phyloP scores from a whole-genome alignment of 2,113 vertebrate genomes.

The Actenoides hombroni region DNA sequence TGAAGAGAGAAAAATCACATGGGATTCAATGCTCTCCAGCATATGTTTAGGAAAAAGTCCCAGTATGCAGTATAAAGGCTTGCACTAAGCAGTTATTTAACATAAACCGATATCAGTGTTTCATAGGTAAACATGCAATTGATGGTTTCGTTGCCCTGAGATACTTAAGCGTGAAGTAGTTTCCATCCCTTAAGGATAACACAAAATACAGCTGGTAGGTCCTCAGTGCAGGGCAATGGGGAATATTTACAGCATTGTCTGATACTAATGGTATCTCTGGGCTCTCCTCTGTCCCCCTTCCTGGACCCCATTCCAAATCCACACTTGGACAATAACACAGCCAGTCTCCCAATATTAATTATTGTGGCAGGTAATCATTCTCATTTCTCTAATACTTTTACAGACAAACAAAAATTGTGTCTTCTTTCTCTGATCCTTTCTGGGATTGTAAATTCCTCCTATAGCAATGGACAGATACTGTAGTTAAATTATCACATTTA shows the following conservation, averaged over 20 bases:
- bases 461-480: too few relatives aligned
- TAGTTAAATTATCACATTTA: too few relatives aligned
- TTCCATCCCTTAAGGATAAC: neutral
- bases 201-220: neutral
- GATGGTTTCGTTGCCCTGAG: neutral
- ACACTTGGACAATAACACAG: too few relatives aligned
- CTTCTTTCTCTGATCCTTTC: too few relatives aligned
- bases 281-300: neutral
- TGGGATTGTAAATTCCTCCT: too few relatives aligned
- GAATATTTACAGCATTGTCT: neutral
- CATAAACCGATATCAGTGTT: neutral
- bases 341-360: too few relatives aligned
- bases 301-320: neutral
- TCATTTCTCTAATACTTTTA: too few relatives aligned
- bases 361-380: too few relatives aligned
- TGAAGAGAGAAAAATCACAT: neutral
- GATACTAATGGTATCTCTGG: too few relatives aligned
- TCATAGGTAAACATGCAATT: too few relatives aligned
- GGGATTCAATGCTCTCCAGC: neutral
- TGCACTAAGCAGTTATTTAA: neutral
- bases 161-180: neutral
- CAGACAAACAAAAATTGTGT: too few relatives aligned
- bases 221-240: too few relatives aligned
- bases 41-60: neutral
- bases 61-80: neutral